A percentile compares a stretch with the other conserved stretches of the same genome.
Evolutionary conservation across 1,140 invertebrate species (phyloP).

Genomic region (Eupeodes corollae): DNA sequence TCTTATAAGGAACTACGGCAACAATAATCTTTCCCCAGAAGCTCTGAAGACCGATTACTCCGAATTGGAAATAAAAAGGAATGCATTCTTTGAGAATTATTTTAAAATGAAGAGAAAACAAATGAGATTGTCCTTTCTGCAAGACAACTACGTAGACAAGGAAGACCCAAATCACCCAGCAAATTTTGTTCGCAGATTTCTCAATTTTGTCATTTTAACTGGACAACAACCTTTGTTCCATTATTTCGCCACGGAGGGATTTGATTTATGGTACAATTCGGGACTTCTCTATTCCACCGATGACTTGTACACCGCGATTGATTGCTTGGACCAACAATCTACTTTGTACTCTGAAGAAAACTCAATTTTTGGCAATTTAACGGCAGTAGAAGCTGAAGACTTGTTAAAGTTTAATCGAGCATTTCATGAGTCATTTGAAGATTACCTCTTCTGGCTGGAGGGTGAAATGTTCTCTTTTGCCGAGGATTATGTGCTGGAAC

Average conservation of each 20-base stretch:
- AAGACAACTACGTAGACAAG: constrained; percentile 14
- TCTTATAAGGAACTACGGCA: constrained; percentile 17
- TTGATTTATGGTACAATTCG: constrained; percentile 23
- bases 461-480: constrained; percentile 30
- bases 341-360: constrained; percentile 9
- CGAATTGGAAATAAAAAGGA: not conserved
- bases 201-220: constrained; percentile 21
- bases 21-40: constrained; percentile 17
- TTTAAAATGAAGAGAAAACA: constrained; percentile 12
- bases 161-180: constrained; percentile 25
- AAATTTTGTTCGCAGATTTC: constrained; percentile 26
- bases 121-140: constrained; percentile 16
- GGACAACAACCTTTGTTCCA: constrained; percentile 24
- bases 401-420: constrained; percentile 25
- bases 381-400: constrained; percentile 11
- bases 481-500: constrained; percentile 24
- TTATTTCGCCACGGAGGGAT: constrained; percentile 30
- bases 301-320: constrained; percentile 23
- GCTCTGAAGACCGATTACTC: constrained; percentile 12
- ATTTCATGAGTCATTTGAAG: constrained; percentile 14
- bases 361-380: not conserved
- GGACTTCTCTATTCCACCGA: constrained; percentile 19
- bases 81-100: constrained; percentile 19
- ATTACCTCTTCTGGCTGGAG: constrained; percentile 27
- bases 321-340: constrained; percentile 23